A percentile compares a stretch with the other conserved stretches of the same genome.
Evolutionary conservation across 2,797 vertebrate genomes (phyloP).

Genomic region (Hyperoplus lanceolatus): DNA sequence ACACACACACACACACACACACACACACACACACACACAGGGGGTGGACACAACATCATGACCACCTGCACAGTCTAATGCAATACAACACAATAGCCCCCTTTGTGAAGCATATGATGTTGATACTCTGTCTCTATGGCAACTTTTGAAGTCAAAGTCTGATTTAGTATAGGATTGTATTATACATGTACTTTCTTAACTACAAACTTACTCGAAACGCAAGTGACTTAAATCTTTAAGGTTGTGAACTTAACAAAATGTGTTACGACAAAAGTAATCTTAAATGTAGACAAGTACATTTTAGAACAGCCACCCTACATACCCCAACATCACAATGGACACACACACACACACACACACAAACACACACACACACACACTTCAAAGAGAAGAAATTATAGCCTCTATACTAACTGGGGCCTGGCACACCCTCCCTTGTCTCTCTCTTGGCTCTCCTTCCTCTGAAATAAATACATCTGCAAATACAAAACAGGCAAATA

Average conservation of each 20-base stretch:
- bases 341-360: conserved; percentile 49
- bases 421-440: conserved; percentile 77
- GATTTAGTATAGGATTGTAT: conserved; percentile 15
- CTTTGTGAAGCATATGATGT: conserved; percentile 47
- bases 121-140: conserved; percentile 49
- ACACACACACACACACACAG: conserved; percentile 4
- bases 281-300: conserved; percentile 41
- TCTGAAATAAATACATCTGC: conserved; percentile 81
- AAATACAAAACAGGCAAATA: conserved; percentile 84
- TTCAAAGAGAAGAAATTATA: conserved; percentile 85
- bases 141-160: conserved; percentile 23
- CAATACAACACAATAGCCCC: conserved; percentile 24
- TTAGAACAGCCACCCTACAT: conserved; percentile 42
- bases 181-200: conserved; percentile 1
- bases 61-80: conserved; percentile 54
- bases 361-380: conserved; percentile 67
- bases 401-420: conserved; percentile 83
- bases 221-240: background rate
- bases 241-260: conserved; percentile 9
- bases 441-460: conserved; percentile 72
- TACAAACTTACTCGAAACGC: background rate
- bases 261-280: background rate
- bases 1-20: no score
- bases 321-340: conserved; percentile 57
- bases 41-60: conserved; percentile 41